Evolutionary conservation across 1,140 invertebrate species (phyloP).

Genomic region (Drosophila leontia): DNA sequence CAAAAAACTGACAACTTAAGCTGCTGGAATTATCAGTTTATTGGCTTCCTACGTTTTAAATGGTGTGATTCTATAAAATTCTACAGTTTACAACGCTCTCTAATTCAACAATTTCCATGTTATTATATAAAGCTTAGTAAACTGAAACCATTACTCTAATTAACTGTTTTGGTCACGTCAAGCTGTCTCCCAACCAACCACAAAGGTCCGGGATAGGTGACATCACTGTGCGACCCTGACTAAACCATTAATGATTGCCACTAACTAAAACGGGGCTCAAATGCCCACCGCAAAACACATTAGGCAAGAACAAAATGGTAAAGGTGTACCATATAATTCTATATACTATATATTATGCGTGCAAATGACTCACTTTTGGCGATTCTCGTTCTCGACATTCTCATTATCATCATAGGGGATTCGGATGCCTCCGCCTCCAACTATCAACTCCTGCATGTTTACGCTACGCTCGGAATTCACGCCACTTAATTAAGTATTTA

Average conservation of each 20-base stretch:
- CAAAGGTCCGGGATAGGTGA: conserved; percentile 46
- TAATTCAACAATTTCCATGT: not conserved
- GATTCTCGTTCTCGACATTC: conserved; percentile 41
- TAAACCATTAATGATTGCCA: conserved; percentile 12
- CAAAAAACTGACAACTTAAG: not conserved
- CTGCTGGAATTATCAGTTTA: not conserved
- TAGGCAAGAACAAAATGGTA: not conserved
- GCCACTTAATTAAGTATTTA: conserved; percentile 50
- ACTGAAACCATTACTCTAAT: conserved; percentile 24
- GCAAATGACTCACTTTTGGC: conserved; percentile 48
- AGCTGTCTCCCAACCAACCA: conserved; percentile 4
- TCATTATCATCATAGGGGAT: conserved; percentile 34
- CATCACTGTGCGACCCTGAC: conserved; percentile 67
- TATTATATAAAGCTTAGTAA: not conserved
- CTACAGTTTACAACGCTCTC: not conserved
- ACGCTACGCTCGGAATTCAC: conserved; percentile 36
- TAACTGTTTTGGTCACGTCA: not conserved
- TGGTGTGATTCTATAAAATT: no score
- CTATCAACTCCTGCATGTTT: conserved; percentile 74
- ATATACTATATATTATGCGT: conserved; percentile 2
- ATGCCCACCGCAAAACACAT: conserved; percentile 23
- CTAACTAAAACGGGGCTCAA: conserved; percentile 33
- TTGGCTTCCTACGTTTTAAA: not conserved
- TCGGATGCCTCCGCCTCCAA: conserved; percentile 25
- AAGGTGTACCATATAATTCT: not conserved